Base-by-base conservation (phyloP, 2,888 invertebrate genomes). In the Phyllotreta striolata region DNA sequence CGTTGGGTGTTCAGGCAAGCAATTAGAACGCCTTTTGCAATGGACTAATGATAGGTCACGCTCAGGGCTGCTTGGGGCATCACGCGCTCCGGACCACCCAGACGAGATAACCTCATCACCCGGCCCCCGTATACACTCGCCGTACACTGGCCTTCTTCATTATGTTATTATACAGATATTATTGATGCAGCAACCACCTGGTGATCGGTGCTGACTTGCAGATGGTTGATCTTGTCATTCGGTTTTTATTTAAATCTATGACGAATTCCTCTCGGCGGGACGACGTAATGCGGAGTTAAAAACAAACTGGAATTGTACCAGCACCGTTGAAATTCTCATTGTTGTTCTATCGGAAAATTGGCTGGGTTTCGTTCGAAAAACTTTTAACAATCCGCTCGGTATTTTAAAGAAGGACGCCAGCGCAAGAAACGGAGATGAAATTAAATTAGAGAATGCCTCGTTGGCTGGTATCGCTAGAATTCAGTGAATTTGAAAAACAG, bases 21-120 rank as follows among this genome's bases (percentile, higher is more conserved):
- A 81, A 81, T 82, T 82, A 82, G 82, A 80, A 81, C 82, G 81
- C 81, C 82, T 81, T 82, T 82, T 79, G 82, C 81, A 82, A 81
- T 79, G 78, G 80, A 77, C 81, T 82, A 82, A 82, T 82, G 81
- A 82, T 79, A 79, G 81, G 78, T 78, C 80, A 78, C 77, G 79
- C 78, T 64, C 67, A 37, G 54, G 52, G 59, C 78, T 76, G 78
- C 78, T 77, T 75, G 76, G 76, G 79, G 79, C 80, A 76, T 75
- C 76, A 77, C 75, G 74, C 77, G 75, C 75, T 78, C 62, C 76
- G 76, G 79, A 79, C 79, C 79, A 80, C 79, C 79, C 79, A 78
- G 79, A 76, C 69, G 63, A 69, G 64, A 68, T 67, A 71, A 69
- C 71, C 66, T 66, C 71, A 70, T 72, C 70, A 69, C 66, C 63